These are phyloP conservation scores for Diphyllodes magnificus DNA, from an alignment of 2,113 vertebrate species.

Conservation along the genomic window DNA sequence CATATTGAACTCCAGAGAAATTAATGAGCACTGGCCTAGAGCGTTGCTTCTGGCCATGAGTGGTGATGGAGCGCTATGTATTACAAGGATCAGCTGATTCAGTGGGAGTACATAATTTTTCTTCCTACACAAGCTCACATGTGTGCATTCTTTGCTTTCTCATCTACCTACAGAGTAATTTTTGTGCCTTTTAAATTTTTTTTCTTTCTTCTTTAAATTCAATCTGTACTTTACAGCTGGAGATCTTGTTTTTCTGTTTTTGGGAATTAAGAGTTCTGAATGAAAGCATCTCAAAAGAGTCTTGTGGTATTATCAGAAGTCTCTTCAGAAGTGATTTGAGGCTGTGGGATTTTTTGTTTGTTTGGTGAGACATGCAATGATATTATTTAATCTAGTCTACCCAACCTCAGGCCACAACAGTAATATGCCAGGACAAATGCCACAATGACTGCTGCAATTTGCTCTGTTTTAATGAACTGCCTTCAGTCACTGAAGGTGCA, in stretches of 20 bases:
- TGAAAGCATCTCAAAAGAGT: background rate
- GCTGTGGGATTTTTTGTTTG: background rate
- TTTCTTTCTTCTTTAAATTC: background rate
- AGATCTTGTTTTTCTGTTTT: conserved; percentile 24
- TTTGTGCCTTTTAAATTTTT: background rate
- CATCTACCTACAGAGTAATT: conserved; percentile 14
- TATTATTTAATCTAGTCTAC: background rate
- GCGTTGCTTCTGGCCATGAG: background rate
- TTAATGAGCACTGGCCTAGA: background rate
- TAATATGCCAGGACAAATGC: background rate
- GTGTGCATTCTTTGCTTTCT: background rate
- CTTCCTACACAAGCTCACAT: background rate
- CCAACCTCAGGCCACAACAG: background rate
- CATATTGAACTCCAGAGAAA: background rate
- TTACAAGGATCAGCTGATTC: background rate
- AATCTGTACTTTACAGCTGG: background rate
- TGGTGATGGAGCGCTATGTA: background rate
- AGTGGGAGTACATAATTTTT: background rate
- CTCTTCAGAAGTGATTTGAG: background rate
- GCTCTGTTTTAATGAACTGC: background rate
- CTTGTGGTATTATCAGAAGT: background rate
- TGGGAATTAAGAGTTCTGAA: background rate
- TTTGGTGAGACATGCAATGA: background rate
- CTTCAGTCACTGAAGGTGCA: background rate
- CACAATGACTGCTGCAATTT: background rate